Conservation (phyloP, 2,113 vertebrate genomes). For the Anthoscopus minutus region DNA sequence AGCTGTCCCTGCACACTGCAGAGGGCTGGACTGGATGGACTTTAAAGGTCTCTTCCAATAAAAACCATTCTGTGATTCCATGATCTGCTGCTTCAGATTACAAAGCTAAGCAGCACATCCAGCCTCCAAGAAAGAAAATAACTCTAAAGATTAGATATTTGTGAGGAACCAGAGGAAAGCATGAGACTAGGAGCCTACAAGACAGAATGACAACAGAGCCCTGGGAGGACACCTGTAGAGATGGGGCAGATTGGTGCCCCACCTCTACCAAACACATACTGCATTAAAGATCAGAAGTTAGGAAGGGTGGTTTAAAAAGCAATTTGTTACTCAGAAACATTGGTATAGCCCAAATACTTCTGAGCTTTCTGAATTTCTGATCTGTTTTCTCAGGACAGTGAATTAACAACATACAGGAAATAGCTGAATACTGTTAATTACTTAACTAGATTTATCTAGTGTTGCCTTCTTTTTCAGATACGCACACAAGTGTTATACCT, state of each 20-base stretch:
- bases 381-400: neutral
- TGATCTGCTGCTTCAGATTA: neutral
- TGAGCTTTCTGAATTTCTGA: neutral
- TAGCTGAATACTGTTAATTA: neutral
- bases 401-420: slow-evolving; percentile 18
- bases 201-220: neutral
- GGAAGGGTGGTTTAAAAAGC: neutral
- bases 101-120: neutral
- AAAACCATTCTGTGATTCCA: neutral
- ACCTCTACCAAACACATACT: neutral
- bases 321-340: neutral
- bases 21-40: neutral
- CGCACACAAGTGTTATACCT: neutral
- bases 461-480: neutral
- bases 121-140: neutral
- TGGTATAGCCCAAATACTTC: neutral
- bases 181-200: rapidly evolving
- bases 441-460: neutral
- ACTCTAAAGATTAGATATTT: neutral
- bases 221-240: neutral
- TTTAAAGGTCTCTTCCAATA: neutral
- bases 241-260: neutral
- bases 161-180: neutral
- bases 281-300: neutral
- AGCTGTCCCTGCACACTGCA: neutral